Base-by-base conservation (phyloP, 1,140 invertebrate genomes). In the Cherax quadricarinatus region DNA sequence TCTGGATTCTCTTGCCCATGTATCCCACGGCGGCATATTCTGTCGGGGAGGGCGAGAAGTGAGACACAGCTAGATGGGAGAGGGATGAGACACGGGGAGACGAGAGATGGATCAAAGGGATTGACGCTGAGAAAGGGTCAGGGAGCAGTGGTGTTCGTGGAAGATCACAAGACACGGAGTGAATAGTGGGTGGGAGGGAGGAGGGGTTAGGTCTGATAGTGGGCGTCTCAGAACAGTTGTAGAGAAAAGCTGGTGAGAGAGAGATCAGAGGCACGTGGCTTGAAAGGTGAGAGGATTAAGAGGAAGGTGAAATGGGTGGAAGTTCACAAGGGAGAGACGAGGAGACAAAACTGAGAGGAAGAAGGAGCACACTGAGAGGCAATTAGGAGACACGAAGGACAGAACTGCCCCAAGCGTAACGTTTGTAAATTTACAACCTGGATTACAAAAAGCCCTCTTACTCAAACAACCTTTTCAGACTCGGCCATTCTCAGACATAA, bases 1-100 rank as follows among this genome's bases (percentile, higher is more conserved):
- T 98, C 95, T 98, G 97, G 95, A 99, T 98, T 95, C 98, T 96
- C 96, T 98, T 99, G 92, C 98, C 98, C 97, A 98, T 98, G 95
- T 99, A 98, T 93, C 98, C 98, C 92, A 99, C 98, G 85, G 98
- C 98, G 89, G 98, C 98, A 95, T 98, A 48, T n/a, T 53, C 12
- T 75, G 66, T 9, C 12, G 10, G 30, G 60, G 41, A 75, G 70
- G 62, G 41, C 49, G 84, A 16, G 7, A 18, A 49, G 21, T 51
- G 57, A 81, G 0, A 81, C 16, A 49, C 14, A 6, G 86, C 1
- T 3, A 88, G 57, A 4, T 24, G 10, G 48, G 48, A 51, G 80
- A 51, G 80, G 10, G 80, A 21, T 41, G 80, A 16, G 80, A n/a
- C 9, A 82, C 0, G 21, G n/a, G 1, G 80, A 51, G 30, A 41